These are phyloP conservation scores for Acanthosepion esculentum DNA, from an alignment of 2,888 invertebrate species.

Conservation along the genomic window DNA sequence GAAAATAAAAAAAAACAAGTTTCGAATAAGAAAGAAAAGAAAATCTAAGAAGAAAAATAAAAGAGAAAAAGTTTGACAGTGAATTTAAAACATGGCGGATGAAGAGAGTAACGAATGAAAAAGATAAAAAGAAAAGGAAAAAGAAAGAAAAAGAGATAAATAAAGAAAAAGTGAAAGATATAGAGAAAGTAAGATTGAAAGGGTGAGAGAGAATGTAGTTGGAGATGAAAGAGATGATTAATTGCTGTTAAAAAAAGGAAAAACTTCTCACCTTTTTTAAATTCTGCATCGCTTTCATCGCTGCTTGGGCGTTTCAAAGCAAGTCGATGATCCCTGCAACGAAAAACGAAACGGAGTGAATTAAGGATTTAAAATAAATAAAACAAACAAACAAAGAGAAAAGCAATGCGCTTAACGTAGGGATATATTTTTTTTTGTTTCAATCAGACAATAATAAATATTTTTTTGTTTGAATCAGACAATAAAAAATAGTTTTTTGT, in stretches of 20 bases:
- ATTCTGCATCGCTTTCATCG: constrained; percentile 57
- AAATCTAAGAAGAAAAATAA: too few relatives aligned
- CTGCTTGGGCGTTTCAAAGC: constrained; percentile 64
- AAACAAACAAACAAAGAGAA: neutral
- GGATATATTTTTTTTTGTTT: neutral
- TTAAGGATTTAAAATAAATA: neutral
- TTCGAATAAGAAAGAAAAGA: too few relatives aligned
- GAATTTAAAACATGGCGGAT: neutral
- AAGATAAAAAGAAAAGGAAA: too few relatives aligned
- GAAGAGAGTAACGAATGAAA: too few relatives aligned
- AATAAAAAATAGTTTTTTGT: neutral
- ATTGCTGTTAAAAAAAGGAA: neutral
- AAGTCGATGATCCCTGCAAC: constrained; percentile 66
- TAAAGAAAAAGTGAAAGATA: neutral
- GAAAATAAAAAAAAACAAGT: too few relatives aligned
- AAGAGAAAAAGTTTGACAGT: too few relatives aligned
- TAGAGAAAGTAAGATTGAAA: neutral
- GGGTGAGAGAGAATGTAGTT: neutral
- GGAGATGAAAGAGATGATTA: neutral
- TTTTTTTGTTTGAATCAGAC: too few relatives aligned
- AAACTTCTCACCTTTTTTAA: constrained; percentile 62
- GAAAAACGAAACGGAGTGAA: constrained; percentile 46
- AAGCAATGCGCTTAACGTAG: too few relatives aligned
- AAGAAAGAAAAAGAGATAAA: too few relatives aligned
- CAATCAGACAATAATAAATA: neutral